These are phyloP conservation scores for Tetragonula carbonaria DNA, from an alignment of 2,888 invertebrate species.

Conservation along the genomic window DNA sequence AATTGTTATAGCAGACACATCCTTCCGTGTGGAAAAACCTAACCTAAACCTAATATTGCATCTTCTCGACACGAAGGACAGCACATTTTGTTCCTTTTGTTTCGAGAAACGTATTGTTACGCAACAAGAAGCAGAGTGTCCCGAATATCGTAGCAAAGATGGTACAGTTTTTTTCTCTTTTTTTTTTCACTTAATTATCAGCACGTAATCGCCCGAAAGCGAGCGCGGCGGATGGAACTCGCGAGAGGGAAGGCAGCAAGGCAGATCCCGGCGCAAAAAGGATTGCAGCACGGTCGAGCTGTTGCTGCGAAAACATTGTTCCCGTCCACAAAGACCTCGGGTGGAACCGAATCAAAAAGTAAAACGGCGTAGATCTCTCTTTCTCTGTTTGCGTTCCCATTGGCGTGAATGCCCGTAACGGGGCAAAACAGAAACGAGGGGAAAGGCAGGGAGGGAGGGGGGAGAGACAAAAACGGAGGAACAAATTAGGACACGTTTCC, in stretches of 20 bases:
- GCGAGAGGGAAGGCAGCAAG: neutral
- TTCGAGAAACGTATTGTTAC: neutral
- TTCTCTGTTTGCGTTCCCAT: slow-evolving; percentile 38
- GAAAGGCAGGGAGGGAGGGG: too few species aligned
- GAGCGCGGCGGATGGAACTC: neutral
- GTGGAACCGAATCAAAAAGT: slow-evolving; percentile 32
- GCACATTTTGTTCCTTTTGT: too few species aligned
- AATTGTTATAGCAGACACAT: too few species aligned
- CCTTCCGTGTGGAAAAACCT: too few species aligned
- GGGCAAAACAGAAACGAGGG: slow-evolving; percentile 23
- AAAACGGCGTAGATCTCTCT: slow-evolving; percentile 19
- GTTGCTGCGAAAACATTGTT: slow-evolving; percentile 44
- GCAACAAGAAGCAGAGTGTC: neutral
- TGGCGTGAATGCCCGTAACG: slow-evolving; percentile 23
- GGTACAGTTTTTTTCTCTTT: too few species aligned
- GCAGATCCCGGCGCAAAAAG: slow-evolving; percentile 14
- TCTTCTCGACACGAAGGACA: too few species aligned
- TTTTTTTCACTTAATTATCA: slow-evolving; percentile 7
- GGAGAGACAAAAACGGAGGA: slow-evolving; percentile 21
- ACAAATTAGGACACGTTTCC: slow-evolving; percentile 47
- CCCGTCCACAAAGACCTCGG: slow-evolving; percentile 33
- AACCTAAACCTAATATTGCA: too few species aligned
- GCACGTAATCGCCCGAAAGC: neutral
- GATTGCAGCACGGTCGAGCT: slow-evolving; percentile 32
- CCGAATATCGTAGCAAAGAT: accelerated